These are phyloP conservation scores for Temnothorax ravouxi DNA, from an alignment of 2,888 invertebrate genomes.

Conservation along the genomic window DNA sequence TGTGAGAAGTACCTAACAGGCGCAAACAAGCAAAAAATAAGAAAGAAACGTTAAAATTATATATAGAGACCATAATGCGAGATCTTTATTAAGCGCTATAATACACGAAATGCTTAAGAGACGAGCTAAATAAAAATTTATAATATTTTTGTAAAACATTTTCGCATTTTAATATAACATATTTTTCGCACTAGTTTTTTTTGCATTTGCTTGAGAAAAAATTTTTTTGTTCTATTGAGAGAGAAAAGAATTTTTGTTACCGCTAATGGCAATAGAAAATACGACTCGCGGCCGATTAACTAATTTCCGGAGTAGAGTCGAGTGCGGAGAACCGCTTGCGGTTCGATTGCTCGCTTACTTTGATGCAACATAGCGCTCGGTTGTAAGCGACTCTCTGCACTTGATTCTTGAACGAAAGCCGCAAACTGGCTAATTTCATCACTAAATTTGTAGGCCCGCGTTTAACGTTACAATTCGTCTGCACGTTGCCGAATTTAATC, in stretches of 20 bases:
- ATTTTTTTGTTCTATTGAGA: background rate
- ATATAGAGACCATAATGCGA: background rate
- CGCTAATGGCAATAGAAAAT: constrained; percentile 15
- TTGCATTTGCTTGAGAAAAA: background rate
- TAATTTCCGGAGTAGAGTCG: constrained; percentile 32
- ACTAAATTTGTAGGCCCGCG: constrained; percentile 5
- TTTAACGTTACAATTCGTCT: constrained; percentile 20
- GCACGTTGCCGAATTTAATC: background rate
- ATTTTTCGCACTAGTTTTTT: background rate
- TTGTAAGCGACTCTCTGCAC: constrained; percentile 7
- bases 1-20: background rate
- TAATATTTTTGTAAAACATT: constrained; percentile 9
- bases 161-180: background rate
- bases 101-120: background rate
- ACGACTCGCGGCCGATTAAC: constrained; percentile 11
- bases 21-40: background rate
- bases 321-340: constrained; percentile 46
- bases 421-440: constrained; percentile 3
- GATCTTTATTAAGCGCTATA: background rate
- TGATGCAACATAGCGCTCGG: constrained; percentile 14
- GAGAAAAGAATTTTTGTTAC: no score
- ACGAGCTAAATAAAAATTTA: background rate
- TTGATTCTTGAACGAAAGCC: constrained; percentile 45
- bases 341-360: constrained; percentile 42
- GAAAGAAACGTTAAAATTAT: background rate